These are phyloP conservation scores for Papilio elwesi DNA, from an alignment of 2,888 invertebrate species.

Conservation along the genomic window DNA sequence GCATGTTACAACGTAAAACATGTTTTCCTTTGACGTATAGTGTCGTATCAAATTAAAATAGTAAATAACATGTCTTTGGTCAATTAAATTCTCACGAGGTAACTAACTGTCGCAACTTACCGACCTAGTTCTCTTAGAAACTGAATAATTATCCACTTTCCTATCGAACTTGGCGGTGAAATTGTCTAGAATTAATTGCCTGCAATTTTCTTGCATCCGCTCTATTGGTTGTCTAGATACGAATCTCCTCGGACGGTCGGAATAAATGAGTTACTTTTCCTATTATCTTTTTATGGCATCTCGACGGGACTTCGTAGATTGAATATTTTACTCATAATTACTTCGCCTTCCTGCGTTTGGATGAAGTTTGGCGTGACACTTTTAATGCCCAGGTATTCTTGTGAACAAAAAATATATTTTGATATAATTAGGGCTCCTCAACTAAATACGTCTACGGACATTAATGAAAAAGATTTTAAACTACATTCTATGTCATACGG, in stretches of 20 bases:
- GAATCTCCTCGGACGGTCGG: slow-evolving; percentile 1
- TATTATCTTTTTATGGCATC: slow-evolving; percentile 35
- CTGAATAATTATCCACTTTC: slow-evolving; percentile 60
- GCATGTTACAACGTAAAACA: neutral
- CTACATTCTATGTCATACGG: neutral
- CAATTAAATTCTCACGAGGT: neutral
- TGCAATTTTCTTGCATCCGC: slow-evolving; percentile 53
- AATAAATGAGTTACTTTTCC: slow-evolving; percentile 34
- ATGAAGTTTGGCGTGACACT: neutral
- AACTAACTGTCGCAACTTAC: slow-evolving; percentile 6
- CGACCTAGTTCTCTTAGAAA: slow-evolving; percentile 34
- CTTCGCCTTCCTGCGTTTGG: neutral
- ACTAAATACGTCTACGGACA: neutral
- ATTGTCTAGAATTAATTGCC: slow-evolving; percentile 60
- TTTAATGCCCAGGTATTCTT: neutral
- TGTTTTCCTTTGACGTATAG: neutral
- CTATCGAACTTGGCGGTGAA: slow-evolving; percentile 60
- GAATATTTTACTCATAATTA: neutral
- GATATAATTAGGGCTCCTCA: neutral
- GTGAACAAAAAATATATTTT: too few relatives aligned
- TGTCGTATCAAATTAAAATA: neutral
- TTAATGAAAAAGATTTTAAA: too few relatives aligned
- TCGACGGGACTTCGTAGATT: neutral
- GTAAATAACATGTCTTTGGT: neutral
- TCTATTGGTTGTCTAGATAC: slow-evolving; percentile 45